Conservation (phyloP, 2,113 vertebrate species). For the Macrotus californicus region DNA sequence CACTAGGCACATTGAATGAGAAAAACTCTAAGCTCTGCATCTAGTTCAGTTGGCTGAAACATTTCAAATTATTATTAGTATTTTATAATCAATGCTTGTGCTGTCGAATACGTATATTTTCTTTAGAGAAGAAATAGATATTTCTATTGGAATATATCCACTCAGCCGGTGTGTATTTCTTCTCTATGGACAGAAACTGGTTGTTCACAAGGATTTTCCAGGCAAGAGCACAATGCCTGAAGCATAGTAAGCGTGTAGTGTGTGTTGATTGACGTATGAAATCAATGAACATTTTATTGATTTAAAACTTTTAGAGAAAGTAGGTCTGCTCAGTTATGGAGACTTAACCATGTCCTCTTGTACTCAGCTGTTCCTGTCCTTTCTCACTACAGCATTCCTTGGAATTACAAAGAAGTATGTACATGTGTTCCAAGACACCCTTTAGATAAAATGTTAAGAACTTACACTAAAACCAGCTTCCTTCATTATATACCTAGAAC, state of each 20-base stretch:
- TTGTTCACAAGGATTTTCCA: neutral
- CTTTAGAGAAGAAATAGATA: neutral
- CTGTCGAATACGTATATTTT: neutral
- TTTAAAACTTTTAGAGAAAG: neutral
- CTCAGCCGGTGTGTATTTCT: neutral
- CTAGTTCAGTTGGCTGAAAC: neutral
- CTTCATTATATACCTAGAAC: neutral
- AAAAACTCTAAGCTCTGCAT: neutral
- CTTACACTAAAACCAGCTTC: neutral
- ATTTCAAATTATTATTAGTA: neutral
- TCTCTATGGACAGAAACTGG: neutral
- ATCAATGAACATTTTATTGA: neutral
- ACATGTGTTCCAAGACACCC: neutral
- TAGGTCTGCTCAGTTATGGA: neutral
- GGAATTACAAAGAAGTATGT: neutral
- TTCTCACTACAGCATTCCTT: neutral
- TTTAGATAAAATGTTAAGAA: neutral
- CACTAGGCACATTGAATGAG: neutral
- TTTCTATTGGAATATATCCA: neutral
- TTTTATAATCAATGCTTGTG: neutral
- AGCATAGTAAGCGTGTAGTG: neutral
- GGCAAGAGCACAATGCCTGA: neutral
- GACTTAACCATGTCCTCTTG: neutral
- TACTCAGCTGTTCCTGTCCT: fast-evolving
- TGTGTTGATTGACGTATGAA: neutral